phyloP scores from a whole-genome alignment of 2,888 invertebrate species.

The Caenorhabditis uteleia region DNA sequence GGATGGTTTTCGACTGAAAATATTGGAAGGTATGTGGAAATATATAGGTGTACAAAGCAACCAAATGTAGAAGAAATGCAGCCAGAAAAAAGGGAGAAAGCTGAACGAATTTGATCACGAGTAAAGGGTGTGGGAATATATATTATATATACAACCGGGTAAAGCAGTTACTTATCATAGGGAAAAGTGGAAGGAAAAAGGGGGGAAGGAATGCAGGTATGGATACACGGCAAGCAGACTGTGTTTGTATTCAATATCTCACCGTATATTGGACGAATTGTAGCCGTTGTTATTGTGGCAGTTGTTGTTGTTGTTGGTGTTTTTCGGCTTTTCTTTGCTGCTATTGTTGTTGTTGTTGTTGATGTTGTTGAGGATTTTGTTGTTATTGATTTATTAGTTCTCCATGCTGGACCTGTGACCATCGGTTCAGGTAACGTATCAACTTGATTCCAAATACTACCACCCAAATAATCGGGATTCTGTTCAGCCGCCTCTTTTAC shows the following conservation, averaged over 20 bases:
- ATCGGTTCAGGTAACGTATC: slow-evolving; percentile 46
- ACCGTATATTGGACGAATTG: slow-evolving; percentile 27
- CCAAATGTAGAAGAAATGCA: too few species aligned
- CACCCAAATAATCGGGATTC: slow-evolving; percentile 55
- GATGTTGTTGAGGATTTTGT: slow-evolving; percentile 26
- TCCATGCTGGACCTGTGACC: slow-evolving; percentile 55
- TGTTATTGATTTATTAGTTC: slow-evolving; percentile 25
- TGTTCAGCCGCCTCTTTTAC: slow-evolving; percentile 48
- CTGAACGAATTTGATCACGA: too few species aligned
- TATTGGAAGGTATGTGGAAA: too few species aligned
- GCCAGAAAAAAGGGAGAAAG: too few species aligned
- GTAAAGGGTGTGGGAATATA: too few species aligned
- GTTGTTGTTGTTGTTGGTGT: slow-evolving; percentile 41
- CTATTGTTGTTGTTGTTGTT: slow-evolving; percentile 13
- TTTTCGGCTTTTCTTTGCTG: slow-evolving; percentile 21
- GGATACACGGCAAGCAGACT: slow-evolving; percentile 21
- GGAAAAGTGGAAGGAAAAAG: slow-evolving; percentile 18
- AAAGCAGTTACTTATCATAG: slow-evolving; percentile 11
- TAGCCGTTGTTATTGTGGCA: slow-evolving; percentile 12
- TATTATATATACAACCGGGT: too few species aligned
- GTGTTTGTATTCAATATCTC: slow-evolving; percentile 9
- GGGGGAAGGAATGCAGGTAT: slow-evolving; percentile 8
- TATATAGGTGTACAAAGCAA: too few species aligned
- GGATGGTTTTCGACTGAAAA: too few species aligned
- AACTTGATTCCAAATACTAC: slow-evolving; percentile 45